Evolutionary conservation across 2,888 invertebrate species (phyloP).

Genomic region (Heliconius ethilla): DNA sequence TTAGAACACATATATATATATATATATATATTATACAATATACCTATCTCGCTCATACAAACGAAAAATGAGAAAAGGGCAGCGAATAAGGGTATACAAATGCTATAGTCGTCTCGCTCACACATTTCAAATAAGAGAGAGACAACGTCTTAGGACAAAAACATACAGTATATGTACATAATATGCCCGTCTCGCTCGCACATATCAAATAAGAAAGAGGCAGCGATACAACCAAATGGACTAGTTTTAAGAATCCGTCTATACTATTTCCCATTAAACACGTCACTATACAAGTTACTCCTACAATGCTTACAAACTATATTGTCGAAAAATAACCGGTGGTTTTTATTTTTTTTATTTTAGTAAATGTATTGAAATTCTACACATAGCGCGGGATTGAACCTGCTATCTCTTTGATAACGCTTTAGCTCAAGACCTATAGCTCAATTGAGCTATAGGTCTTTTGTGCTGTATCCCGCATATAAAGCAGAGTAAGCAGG

Average conservation of each 20-base stretch:
- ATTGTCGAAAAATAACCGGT: slow-evolving; percentile 36
- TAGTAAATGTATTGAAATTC: neutral
- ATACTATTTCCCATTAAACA: slow-evolving; percentile 24
- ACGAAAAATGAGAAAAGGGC: neutral
- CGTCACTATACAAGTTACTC: slow-evolving; percentile 14
- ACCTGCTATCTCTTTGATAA: neutral
- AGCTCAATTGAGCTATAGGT: neutral
- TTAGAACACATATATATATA: too few species aligned
- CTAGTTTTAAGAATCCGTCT: slow-evolving; percentile 19
- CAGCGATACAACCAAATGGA: slow-evolving; percentile 26
- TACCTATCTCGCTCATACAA: slow-evolving; percentile 3
- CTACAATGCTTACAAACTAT: slow-evolving; percentile 33
- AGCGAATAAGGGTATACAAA: neutral
- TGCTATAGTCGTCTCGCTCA: neutral
- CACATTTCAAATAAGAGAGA: slow-evolving; percentile 18
- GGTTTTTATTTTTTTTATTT: slow-evolving; percentile 1
- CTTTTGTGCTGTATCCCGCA: too few species aligned
- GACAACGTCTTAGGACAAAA: neutral
- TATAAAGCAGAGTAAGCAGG: too few species aligned
- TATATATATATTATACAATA: too few species aligned
- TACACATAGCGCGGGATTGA: neutral
- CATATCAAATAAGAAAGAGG: slow-evolving; percentile 11
- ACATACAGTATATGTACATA: neutral
- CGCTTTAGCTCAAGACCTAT: neutral
- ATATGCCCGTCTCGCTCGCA: slow-evolving; percentile 12